Percentiles rank a stretch among this genome's conserved stretches.
Evolutionary conservation across 2,113 vertebrate genomes (phyloP).

Genomic region (Pelecanoides urinatrix): DNA sequence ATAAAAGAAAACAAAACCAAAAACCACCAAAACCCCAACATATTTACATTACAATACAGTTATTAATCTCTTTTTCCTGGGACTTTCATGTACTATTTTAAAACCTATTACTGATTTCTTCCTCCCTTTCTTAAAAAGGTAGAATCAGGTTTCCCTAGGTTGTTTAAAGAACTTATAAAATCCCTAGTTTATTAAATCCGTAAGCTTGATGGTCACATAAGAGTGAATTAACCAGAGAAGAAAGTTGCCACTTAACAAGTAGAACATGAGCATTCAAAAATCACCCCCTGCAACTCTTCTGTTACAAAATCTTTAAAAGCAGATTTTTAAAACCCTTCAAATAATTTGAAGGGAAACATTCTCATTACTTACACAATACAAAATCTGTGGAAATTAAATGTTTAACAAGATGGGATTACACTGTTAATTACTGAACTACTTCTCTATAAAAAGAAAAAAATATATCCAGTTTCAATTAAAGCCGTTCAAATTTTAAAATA

Average conservation of each 20-base stretch:
- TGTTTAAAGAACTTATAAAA: conserved; percentile 33
- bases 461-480: conserved; percentile 74
- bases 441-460: conserved; percentile 71
- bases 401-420: conserved; percentile 60
- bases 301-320: conserved; percentile 39
- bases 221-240: conserved; percentile 31
- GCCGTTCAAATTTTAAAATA: conserved; percentile 67
- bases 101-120: conserved; percentile 37
- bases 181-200: conserved; percentile 16
- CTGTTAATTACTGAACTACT: conserved; percentile 63
- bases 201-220: conserved; percentile 13
- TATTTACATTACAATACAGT: neutral
- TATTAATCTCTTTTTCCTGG: neutral
- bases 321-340: conserved; percentile 41
- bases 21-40: neutral
- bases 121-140: neutral
- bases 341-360: conserved; percentile 36
- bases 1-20: neutral
- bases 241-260: conserved; percentile 36
- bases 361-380: conserved; percentile 7
- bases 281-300: conserved; percentile 12
- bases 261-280: neutral
- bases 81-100: neutral
- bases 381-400: conserved; percentile 59
- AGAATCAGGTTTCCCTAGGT: conserved; percentile 7